phyloP scores from a whole-genome alignment of 2,888 invertebrate species.

The Agriopis marginaria region DNA sequence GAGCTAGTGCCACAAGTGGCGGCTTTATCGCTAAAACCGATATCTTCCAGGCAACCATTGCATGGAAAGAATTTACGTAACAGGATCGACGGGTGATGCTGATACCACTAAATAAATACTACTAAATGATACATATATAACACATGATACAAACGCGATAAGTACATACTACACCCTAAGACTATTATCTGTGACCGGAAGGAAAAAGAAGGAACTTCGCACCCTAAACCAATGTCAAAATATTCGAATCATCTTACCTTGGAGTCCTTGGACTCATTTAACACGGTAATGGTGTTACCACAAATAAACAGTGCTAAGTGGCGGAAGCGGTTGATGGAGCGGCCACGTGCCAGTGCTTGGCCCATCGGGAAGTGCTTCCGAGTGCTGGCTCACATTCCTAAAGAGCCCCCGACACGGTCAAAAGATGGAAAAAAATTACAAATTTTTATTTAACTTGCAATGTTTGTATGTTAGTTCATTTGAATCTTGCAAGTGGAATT shows the following conservation, averaged over 20 bases:
- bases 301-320: slow-evolving; percentile 62
- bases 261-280: slow-evolving; percentile 1
- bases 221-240: background rate
- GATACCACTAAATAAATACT: no score
- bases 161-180: no score
- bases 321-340: slow-evolving; percentile 58
- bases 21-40: no score
- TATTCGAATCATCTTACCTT: slow-evolving; percentile 18
- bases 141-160: no score
- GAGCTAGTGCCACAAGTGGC: no score
- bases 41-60: no score
- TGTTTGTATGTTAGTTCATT: no score
- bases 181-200: background rate
- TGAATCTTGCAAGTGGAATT: no score
- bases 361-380: slow-evolving; percentile 25
- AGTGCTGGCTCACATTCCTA: slow-evolving; percentile 10
- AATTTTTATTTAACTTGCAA: no score
- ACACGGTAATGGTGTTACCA: slow-evolving; percentile 55
- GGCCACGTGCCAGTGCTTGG: slow-evolving; percentile 27
- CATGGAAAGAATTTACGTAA: no score
- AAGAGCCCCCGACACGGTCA: background rate
- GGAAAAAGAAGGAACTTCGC: background rate
- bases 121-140: no score
- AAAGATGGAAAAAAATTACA: background rate
- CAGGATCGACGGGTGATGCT: no score